Evolutionary conservation across 2,113 vertebrate genomes (phyloP).

Genomic region (Aptenodytes patagonicus): DNA sequence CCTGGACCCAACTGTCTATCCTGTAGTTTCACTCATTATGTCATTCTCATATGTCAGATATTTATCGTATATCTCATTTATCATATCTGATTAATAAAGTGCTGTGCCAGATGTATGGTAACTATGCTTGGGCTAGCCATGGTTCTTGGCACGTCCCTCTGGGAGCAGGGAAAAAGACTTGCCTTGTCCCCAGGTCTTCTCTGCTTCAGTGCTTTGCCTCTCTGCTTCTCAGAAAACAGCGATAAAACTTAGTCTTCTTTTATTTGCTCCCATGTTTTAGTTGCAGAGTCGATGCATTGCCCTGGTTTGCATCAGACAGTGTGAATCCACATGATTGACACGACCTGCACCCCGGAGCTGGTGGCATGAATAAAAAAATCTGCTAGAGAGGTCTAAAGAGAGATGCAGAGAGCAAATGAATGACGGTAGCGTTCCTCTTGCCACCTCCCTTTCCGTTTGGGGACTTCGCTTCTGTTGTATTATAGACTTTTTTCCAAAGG

Average conservation of each 20-base stretch:
- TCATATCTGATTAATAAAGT: background rate
- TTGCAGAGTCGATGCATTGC: background rate
- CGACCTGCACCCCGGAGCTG: background rate
- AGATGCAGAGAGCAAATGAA: background rate
- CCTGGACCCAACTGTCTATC: background rate
- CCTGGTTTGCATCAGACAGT: background rate
- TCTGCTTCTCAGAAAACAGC: background rate
- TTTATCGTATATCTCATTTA: background rate
- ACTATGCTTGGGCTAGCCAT: fast-evolving
- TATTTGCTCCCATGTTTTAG: background rate
- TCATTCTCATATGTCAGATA: background rate
- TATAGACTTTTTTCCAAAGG: background rate
- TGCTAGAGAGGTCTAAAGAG: background rate
- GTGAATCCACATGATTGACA: background rate
- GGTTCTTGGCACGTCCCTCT: background rate
- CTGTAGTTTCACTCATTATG: background rate
- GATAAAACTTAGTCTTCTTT: background rate
- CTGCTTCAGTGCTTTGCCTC: background rate
- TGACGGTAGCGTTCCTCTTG: background rate
- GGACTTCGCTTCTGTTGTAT: background rate
- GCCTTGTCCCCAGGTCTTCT: background rate
- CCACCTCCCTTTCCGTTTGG: background rate
- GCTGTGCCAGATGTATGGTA: background rate
- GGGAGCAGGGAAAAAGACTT: background rate
- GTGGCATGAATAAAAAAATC: background rate